These are phyloP conservation scores for Vollenhovia emeryi DNA, from an alignment of 1,140 invertebrate genomes.

Conservation along the genomic window DNA sequence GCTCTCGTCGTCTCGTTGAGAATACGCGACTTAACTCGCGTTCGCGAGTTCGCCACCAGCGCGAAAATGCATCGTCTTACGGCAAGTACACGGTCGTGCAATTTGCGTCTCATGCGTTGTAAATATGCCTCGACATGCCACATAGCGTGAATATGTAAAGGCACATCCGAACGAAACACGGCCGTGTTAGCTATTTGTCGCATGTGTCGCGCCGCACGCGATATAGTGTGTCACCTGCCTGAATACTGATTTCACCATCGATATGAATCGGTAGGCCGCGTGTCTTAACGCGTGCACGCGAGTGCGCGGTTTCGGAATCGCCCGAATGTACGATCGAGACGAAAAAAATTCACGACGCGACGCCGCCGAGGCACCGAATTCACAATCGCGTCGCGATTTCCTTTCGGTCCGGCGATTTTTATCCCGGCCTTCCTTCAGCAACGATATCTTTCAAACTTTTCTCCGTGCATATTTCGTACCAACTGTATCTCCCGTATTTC, in stretches of 20 bases:
- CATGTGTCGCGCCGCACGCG: slow-evolving; percentile 21
- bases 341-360: background rate
- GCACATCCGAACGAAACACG: slow-evolving; percentile 28
- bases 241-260: slow-evolving; percentile 36
- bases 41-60: background rate
- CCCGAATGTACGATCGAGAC: background rate
- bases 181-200: slow-evolving; percentile 36
- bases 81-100: background rate
- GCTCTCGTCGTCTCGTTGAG: background rate
- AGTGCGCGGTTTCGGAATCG: background rate
- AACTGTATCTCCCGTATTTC: too few species aligned
- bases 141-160: slow-evolving; percentile 49
- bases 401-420: background rate
- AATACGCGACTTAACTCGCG: background rate
- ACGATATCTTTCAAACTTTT: background rate
- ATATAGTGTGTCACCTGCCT: slow-evolving; percentile 22
- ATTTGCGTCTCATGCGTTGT: background rate
- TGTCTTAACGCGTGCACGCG: slow-evolving; percentile 10
- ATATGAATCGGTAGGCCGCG: slow-evolving; percentile 17
- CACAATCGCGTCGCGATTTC: background rate
- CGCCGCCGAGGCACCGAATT: background rate
- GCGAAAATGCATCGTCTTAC: slow-evolving; percentile 13
- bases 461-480: background rate
- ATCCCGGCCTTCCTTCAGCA: background rate
- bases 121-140: slow-evolving; percentile 39